Conservation (phyloP, 2,113 vertebrate genomes). For the Pedionomus torquatus region DNA sequence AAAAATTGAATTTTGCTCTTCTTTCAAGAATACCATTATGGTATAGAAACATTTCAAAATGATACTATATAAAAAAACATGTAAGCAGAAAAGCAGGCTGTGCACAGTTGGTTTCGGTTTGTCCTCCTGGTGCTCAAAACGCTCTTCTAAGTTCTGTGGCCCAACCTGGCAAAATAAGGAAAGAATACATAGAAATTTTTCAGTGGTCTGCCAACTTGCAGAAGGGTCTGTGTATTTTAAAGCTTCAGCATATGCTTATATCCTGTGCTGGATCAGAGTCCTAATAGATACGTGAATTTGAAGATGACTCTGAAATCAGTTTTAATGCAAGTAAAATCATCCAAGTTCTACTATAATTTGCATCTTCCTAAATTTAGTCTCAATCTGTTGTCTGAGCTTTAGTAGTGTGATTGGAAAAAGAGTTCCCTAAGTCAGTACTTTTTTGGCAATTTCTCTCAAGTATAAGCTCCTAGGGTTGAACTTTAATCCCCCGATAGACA, state of each 20-base stretch:
- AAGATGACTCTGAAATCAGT: neutral
- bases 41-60: neutral
- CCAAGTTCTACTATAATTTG: neutral
- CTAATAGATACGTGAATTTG: neutral
- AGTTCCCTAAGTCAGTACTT: neutral
- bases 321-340: neutral
- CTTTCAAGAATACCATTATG: neutral
- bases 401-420: neutral
- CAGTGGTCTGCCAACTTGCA: neutral
- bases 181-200: neutral
- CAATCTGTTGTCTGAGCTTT: neutral
- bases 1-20: neutral
- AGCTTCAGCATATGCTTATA: neutral
- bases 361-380: neutral
- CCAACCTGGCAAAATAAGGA: neutral
- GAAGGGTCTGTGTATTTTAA: neutral
- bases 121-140: neutral
- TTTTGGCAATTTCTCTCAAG: neutral
- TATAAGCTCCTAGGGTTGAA: neutral
- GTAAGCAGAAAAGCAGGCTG: neutral
- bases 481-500: accelerated
- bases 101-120: neutral
- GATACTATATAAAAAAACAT: neutral
- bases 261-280: neutral
- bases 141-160: neutral